Evolutionary conservation across 2,113 vertebrate genomes (phyloP).

Genomic region (Gymnorhina tibicen): DNA sequence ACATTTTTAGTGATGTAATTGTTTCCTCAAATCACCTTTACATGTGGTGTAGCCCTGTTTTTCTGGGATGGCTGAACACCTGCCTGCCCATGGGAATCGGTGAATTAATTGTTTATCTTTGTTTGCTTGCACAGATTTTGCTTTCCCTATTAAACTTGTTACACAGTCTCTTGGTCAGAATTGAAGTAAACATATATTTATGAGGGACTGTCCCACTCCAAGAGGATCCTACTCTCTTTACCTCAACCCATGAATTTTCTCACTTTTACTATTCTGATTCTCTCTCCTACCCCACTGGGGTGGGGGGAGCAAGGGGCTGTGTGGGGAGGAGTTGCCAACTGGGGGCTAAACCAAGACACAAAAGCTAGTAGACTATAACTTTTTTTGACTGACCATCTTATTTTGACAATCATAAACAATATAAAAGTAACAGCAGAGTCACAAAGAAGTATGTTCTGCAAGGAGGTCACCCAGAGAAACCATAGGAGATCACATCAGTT

Average conservation of each 20-base stretch:
- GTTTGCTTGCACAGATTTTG: neutral
- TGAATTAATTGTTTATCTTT: neutral
- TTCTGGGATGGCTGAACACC: neutral
- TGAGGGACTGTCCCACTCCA: too few species aligned
- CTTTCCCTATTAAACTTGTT: neutral
- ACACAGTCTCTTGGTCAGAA: too few species aligned
- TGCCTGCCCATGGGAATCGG: neutral
- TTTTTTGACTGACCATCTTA: neutral
- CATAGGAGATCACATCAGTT: neutral
- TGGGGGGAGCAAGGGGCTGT: neutral
- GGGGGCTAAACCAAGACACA: neutral
- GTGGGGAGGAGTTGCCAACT: neutral
- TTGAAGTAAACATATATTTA: too few species aligned
- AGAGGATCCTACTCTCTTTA: neutral
- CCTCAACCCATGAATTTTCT: neutral
- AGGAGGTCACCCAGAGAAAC: neutral
- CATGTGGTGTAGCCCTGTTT: accelerated
- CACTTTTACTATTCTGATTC: neutral
- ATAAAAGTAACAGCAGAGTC: neutral
- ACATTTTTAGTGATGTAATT: neutral
- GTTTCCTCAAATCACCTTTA: neutral
- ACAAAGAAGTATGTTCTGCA: neutral
- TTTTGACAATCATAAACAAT: neutral
- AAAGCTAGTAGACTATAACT: neutral
- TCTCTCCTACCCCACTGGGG: neutral